Evolutionary conservation across 2,888 invertebrate species (phyloP).

Genomic region (Nomada fucata): DNA sequence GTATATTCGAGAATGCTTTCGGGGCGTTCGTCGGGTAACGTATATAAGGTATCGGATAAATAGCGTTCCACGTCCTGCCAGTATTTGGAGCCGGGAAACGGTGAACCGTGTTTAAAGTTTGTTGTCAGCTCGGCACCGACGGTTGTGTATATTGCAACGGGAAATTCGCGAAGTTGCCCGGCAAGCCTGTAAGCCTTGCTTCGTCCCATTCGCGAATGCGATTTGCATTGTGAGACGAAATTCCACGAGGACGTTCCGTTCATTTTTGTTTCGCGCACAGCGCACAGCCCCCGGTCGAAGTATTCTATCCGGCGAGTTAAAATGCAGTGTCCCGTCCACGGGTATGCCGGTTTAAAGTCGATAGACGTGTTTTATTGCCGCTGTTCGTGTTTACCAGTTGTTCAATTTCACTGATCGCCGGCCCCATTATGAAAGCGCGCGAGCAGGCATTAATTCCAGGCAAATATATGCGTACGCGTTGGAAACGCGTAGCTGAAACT

Average conservation of each 20-base stretch:
- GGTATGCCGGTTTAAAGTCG: neutral
- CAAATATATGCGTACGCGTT: neutral
- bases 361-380: neutral
- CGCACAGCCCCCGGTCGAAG: no score
- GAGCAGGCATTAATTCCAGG: neutral
- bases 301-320: no score
- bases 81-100: constrained; percentile 21
- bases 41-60: neutral
- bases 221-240: constrained; percentile 8
- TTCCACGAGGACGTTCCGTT: neutral
- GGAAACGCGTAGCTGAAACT: neutral
- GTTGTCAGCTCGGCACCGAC: constrained; percentile 10
- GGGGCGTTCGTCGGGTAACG: neutral
- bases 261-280: neutral
- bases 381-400: no score
- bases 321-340: neutral
- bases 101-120: constrained; percentile 30
- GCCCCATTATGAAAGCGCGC: neutral
- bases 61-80: constrained; percentile 1
- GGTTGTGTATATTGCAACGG: constrained; percentile 19
- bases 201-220: constrained; percentile 32
- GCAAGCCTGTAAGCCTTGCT: constrained; percentile 18
- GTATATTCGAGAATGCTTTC: neutral
- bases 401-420: neutral
- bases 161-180: constrained; percentile 32